These are phyloP conservation scores for Garrulus glandarius DNA, from an alignment of 2,797 vertebrate genomes.

Conservation along the genomic window DNA sequence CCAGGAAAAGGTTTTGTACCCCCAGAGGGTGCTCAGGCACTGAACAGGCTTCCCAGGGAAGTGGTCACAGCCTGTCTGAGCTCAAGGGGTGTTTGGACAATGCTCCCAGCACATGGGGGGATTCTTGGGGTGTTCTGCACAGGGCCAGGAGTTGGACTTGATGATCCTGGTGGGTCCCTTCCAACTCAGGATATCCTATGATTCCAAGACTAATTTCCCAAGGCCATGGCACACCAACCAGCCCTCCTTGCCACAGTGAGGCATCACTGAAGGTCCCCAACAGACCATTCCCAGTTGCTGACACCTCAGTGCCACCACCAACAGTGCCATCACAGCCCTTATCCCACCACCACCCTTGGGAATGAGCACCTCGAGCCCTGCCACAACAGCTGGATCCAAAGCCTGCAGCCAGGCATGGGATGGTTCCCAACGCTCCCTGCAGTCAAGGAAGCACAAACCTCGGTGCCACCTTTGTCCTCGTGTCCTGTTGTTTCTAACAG, in stretches of 20 bases:
- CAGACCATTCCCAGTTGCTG: not conserved
- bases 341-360: not conserved
- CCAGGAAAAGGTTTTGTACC: not conserved
- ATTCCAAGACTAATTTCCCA: not conserved
- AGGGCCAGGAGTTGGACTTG: not conserved
- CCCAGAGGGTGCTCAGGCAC: not conserved
- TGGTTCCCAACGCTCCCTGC: not conserved
- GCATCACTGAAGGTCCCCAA: not conserved
- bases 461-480: not conserved
- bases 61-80: not conserved
- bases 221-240: not conserved
- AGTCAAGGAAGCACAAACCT: not conserved
- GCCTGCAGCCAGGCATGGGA: fast-evolving
- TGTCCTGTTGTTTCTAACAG: not conserved
- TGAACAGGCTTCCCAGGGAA: not conserved
- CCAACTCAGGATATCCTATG: not conserved
- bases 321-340: not conserved
- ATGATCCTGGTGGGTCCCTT: not conserved
- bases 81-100: not conserved
- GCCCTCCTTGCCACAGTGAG: fast-evolving
- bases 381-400: not conserved
- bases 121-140: not conserved
- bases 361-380: fast-evolving
- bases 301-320: not conserved
- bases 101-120: not conserved